Conservation (phyloP, 2,888 invertebrate species). For the Oscheius sp. region DNA sequence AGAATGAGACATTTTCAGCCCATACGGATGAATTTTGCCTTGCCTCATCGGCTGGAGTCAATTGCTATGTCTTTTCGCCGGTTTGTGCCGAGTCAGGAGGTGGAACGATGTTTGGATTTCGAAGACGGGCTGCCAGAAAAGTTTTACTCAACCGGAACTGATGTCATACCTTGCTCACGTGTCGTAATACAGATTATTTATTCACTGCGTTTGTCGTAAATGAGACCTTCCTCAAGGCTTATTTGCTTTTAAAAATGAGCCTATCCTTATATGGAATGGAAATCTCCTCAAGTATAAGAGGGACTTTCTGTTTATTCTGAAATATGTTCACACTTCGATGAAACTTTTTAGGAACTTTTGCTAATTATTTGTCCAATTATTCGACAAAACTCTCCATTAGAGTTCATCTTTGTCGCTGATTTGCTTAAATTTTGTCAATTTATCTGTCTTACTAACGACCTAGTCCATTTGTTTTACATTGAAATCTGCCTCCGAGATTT, state of each 20-base stretch:
- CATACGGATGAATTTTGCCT: constrained; percentile 67
- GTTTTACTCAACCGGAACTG: constrained; percentile 25
- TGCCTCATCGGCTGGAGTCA: constrained; percentile 55
- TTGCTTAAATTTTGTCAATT: too few species aligned
- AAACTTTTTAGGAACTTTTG: too few species aligned
- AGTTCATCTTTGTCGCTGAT: too few species aligned
- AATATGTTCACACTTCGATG: too few species aligned
- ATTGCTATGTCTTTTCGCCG: constrained; percentile 66
- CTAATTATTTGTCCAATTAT: too few species aligned
- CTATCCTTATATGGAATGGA: background rate
- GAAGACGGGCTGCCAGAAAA: constrained; percentile 4
- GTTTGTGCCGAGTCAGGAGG: constrained; percentile 37
- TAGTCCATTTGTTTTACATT: background rate
- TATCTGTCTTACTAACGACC: background rate
- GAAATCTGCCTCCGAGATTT: constrained; percentile 3
- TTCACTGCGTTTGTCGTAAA: background rate
- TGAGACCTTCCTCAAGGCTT: background rate
- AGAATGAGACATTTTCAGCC: constrained; percentile 37
- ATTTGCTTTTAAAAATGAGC: constrained; percentile 1
- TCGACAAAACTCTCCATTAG: too few species aligned
- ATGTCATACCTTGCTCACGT: constrained; percentile 24
- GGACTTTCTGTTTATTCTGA: too few species aligned
- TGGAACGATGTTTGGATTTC: constrained; percentile 2
- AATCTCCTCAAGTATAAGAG: too few species aligned
- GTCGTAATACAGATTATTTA: constrained; percentile 27